Conservation (phyloP, 2,113 vertebrate genomes). For the Daubentonia madagascariensis region DNA sequence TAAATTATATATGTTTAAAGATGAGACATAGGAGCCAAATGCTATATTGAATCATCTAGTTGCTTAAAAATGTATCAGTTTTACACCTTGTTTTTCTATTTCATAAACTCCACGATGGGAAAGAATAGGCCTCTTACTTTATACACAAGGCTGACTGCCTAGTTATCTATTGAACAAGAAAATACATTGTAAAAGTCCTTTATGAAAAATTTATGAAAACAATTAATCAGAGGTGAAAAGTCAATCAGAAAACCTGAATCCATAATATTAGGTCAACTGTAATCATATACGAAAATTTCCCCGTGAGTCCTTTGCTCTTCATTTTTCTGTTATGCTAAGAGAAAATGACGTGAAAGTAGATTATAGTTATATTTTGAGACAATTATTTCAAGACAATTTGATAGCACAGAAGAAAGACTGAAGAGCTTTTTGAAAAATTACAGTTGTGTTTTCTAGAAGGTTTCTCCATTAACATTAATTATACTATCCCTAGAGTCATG, state of each 20-base stretch:
- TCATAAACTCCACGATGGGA: neutral
- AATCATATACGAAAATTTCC: slow-evolving; percentile 29
- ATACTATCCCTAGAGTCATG: slow-evolving; percentile 12
- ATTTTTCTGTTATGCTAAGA: neutral
- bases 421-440: slow-evolving; percentile 57
- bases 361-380: slow-evolving; percentile 59
- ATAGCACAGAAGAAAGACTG: slow-evolving; percentile 48
- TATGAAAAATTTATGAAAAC: slow-evolving; percentile 41
- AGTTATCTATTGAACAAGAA: neutral
- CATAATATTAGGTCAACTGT: slow-evolving; percentile 18
- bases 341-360: slow-evolving; percentile 54
- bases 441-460: slow-evolving; percentile 16
- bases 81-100: neutral
- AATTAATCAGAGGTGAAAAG: slow-evolving; percentile 52
- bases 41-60: neutral
- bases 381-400: slow-evolving; percentile 67
- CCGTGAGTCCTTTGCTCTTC: neutral
- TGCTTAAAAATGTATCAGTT: neutral
- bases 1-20: neutral
- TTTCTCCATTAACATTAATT: slow-evolving; percentile 50
- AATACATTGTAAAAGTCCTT: neutral
- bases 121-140: neutral
- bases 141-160: neutral
- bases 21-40: neutral
- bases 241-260: slow-evolving; percentile 41